A percentile compares a stretch with the other conserved stretches of the same genome.
These are phyloP conservation scores for Gasterosteus aculeatus DNA, from an alignment of 2,113 vertebrate genomes.

Conservation along the genomic window DNA sequence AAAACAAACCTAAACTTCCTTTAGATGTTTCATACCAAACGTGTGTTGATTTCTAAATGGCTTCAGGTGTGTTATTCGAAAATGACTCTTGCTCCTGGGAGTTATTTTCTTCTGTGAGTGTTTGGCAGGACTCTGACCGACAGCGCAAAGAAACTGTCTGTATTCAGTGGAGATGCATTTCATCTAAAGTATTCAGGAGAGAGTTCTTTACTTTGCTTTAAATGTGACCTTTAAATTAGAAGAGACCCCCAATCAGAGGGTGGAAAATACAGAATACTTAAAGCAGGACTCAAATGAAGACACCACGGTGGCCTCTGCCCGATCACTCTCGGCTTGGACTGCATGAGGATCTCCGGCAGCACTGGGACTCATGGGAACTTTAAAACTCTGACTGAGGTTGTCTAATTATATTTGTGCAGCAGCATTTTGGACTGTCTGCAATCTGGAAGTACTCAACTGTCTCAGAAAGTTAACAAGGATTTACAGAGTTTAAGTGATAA, in stretches of 20 bases:
- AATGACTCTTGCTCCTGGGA: not conserved
- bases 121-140: not conserved
- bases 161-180: not conserved
- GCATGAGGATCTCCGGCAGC: slow-evolving; percentile 3
- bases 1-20: too few species aligned
- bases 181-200: not conserved
- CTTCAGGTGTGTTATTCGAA: not conserved
- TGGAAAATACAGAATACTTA: not conserved
- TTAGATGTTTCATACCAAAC: not conserved
- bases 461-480: not conserved
- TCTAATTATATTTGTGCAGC: slow-evolving; percentile 1
- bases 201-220: not conserved
- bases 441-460: not conserved
- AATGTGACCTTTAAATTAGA: not conserved
- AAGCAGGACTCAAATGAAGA: not conserved
- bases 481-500: not conserved
- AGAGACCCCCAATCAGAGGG: not conserved
- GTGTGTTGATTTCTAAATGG: not conserved
- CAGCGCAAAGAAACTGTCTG: not conserved
- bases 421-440: slow-evolving; percentile 11
- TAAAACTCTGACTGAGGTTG: slow-evolving; percentile 14
- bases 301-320: not conserved
- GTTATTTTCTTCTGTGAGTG: not conserved
- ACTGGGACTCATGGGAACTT: slow-evolving; percentile 3
- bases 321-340: slow-evolving; percentile 20